Evolutionary conservation across 2,113 vertebrate species (phyloP).

Genomic region (Vulpes ferrilata): DNA sequence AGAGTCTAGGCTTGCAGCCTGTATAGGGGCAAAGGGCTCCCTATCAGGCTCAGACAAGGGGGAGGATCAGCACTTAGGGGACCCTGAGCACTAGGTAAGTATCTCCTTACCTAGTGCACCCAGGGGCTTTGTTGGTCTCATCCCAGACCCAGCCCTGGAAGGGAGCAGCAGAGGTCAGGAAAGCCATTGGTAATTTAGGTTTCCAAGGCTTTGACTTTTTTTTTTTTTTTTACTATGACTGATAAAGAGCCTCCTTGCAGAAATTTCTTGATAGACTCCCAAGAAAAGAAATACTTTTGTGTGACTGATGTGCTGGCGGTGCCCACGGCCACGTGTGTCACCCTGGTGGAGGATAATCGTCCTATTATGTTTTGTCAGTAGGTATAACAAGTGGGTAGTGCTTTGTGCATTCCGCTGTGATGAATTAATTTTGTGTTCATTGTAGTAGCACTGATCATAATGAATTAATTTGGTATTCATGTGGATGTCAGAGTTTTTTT

Average conservation of each 20-base stretch:
- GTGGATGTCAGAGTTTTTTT: slow-evolving; percentile 65
- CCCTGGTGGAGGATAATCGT: slow-evolving; percentile 25
- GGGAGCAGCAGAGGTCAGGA: not conserved
- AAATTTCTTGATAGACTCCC: not conserved
- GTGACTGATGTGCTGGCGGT: not conserved
- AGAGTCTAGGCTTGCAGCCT: not conserved
- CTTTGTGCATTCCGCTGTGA: slow-evolving; percentile 77
- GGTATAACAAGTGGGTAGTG: slow-evolving; percentile 73
- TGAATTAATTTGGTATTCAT: slow-evolving; percentile 86
- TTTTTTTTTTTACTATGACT: not conserved
- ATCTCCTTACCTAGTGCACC: not conserved
- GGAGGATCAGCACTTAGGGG: not conserved
- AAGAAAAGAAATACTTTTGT: not conserved
- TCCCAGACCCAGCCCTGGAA: not conserved
- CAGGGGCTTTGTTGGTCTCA: not conserved
- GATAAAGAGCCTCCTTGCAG: not conserved
- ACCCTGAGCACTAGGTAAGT: not conserved
- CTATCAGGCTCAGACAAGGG: not conserved
- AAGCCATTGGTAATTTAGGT: not conserved
- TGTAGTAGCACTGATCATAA: slow-evolving; percentile 83
- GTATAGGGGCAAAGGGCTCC: not conserved
- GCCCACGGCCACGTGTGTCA: not conserved
- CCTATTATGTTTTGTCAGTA: slow-evolving; percentile 71
- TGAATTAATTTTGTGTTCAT: slow-evolving; percentile 84
- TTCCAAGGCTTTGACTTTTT: not conserved